phyloP scores from a whole-genome alignment of 2,113 vertebrate species.

The Loxodonta africana region DNA sequence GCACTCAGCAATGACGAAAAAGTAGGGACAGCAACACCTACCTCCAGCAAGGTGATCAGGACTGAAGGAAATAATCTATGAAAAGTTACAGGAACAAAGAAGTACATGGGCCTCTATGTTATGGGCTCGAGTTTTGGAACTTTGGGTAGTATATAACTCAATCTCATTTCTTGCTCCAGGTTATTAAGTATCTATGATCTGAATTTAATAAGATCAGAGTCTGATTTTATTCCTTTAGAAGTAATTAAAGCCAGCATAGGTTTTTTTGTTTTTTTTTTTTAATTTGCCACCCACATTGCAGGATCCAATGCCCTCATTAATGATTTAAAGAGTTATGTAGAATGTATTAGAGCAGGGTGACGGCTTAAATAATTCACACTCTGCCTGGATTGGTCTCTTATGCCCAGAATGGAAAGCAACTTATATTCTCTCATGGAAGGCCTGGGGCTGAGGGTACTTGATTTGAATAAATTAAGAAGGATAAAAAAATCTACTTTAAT shows the following conservation, averaged over 20 bases:
- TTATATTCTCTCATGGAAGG: neutral
- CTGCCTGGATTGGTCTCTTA: conserved; percentile 37
- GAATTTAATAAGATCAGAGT: conserved; percentile 58
- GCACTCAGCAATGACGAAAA: neutral
- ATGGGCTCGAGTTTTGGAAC: conserved; percentile 17
- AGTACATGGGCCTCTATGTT: neutral
- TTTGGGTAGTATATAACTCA: neutral
- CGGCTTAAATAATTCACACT: conserved; percentile 78
- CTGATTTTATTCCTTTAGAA: conserved; percentile 58
- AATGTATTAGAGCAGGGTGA: conserved; percentile 67
- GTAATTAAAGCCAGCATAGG: conserved; percentile 71
- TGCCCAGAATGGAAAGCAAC: neutral
- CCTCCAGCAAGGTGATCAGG: neutral
- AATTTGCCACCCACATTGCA: conserved; percentile 49
- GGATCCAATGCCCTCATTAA: conserved; percentile 65
- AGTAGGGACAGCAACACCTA: neutral
- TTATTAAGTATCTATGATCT: conserved; percentile 31
- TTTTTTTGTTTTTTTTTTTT: conserved; percentile 29
- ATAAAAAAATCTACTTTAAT: conserved; percentile 25
- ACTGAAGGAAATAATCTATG: neutral
- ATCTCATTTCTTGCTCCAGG: neutral
- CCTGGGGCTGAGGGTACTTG: conserved; percentile 11
- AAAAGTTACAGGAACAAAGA: neutral
- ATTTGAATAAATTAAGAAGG: conserved; percentile 54
- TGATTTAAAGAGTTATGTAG: conserved; percentile 73